Conservation (phyloP, 2,797 vertebrate genomes). For the Pygocentrus nattereri region DNA sequence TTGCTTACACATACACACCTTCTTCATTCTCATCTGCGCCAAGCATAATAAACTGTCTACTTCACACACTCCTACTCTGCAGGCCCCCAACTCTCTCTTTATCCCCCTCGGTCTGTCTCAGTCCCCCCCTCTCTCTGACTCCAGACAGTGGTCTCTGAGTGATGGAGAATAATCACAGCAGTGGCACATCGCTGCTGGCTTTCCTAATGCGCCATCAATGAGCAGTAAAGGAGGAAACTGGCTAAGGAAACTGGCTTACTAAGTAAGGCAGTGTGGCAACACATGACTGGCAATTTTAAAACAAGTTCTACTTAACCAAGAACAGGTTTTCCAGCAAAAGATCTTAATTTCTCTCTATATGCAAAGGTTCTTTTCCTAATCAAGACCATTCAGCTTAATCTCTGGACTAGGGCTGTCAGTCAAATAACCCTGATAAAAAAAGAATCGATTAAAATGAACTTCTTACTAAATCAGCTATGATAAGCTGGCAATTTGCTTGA, state of each 20-base stretch:
- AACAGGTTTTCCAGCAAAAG: neutral
- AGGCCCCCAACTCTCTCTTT: neutral
- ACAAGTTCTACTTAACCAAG: neutral
- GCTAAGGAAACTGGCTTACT: neutral
- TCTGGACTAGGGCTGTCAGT: neutral
- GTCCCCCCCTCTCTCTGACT: neutral
- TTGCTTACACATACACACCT: conserved; percentile 25
- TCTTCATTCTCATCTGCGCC: conserved; percentile 35
- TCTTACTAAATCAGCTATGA: no score
- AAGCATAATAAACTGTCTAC: conserved; percentile 19
- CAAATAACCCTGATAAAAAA: neutral
- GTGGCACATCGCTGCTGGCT: conserved; percentile 28
- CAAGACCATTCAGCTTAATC: neutral
- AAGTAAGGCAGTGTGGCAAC: neutral
- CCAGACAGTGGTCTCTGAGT: conserved; percentile 28
- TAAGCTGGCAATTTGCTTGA: no score
- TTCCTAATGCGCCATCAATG: conserved; percentile 39
- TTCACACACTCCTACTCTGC: conserved; percentile 3
- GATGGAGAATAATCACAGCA: conserved; percentile 46
- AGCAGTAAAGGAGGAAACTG: neutral
- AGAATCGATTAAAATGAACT: neutral
- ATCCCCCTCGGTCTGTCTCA: conserved; percentile 5
- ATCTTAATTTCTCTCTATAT: neutral
- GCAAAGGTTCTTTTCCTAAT: neutral
- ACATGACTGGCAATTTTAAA: neutral